These are phyloP conservation scores for Antennarius striatus DNA, from an alignment of 2,113 vertebrate genomes.

Conservation along the genomic window DNA sequence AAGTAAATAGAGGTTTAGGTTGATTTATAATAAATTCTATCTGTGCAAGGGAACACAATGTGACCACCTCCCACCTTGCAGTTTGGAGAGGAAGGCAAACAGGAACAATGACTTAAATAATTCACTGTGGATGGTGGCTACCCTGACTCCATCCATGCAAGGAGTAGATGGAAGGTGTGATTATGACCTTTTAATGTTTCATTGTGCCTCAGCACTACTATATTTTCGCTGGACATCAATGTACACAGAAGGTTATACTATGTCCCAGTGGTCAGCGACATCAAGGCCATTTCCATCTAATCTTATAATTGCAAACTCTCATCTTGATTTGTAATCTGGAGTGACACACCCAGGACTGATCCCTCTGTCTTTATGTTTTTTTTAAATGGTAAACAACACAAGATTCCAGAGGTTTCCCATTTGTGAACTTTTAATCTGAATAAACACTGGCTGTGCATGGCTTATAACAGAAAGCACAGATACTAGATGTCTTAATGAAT, in stretches of 20 bases:
- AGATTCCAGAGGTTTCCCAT: background rate
- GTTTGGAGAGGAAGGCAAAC: slow-evolving; percentile 27
- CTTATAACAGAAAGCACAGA: too few species aligned
- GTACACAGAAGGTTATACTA: slow-evolving; percentile 2
- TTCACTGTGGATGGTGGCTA: slow-evolving; percentile 61
- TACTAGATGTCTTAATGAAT: too few species aligned
- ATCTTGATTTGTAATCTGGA: slow-evolving; percentile 56
- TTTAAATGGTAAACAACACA: slow-evolving; percentile 12
- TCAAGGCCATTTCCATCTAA: too few species aligned
- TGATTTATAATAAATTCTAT: too few species aligned
- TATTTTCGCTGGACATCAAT: slow-evolving; percentile 4
- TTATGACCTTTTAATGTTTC: slow-evolving; percentile 47
- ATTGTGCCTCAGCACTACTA: slow-evolving; percentile 3
- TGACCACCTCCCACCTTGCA: slow-evolving; percentile 13
- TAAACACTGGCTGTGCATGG: too few species aligned
- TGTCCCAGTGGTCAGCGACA: background rate
- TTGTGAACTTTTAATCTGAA: too few species aligned
- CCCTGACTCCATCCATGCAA: slow-evolving; percentile 11
- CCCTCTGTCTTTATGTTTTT: slow-evolving; percentile 17
- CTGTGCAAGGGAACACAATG: background rate
- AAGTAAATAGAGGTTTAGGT: too few species aligned
- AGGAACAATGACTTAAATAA: slow-evolving; percentile 67
- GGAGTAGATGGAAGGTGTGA: slow-evolving; percentile 1
- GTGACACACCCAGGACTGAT: slow-evolving; percentile 43
- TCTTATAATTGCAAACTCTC: slow-evolving; percentile 41